Evolutionary conservation across 2,888 invertebrate genomes (phyloP), one percentile per base, ranked within the genome.

Genomic region (Latheticus oryzae): DNA sequence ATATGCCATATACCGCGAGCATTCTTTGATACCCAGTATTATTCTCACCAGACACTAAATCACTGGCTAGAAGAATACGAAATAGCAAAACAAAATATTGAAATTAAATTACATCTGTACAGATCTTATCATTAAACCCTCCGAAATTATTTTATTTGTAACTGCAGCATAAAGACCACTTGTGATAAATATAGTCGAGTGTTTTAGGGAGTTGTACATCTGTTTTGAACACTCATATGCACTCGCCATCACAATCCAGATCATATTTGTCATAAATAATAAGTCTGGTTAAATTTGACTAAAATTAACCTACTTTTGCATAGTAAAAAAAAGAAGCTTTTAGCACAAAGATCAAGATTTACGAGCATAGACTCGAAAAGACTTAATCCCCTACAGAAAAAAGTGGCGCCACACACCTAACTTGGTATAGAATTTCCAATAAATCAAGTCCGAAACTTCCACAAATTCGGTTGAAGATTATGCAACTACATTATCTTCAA

Each of bases 321-420:
- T 13, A 12, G 12, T 23, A 21, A 12, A 26, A 43, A 45, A 45
- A 45, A 45, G 23, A 21, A 23, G 38, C 23, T 38, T 28, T 51
- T 19, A 21, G 19, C 26, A 12, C 3, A 5, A 12, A 21, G 37
- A 17, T 12, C 12, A 15, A 38, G 52, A 52, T 52, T 52, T 52
- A 52, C 16, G 40, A 24, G 21, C 9, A 11, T 23, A 11, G 33
- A 3, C 51, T 51, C 19, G 9, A 38, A 28, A 13, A n/a, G n/a
- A 33, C 32, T 37, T 37, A 45, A 54, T 43, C 45, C 26, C 35
- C 17, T 7, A 38, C 17, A 32, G 33, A 60, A 65, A 67, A 69
- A 66, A 64, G 17, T 65, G 69, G 69, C 69, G 69, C 69, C 69
- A 68, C 65, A 30, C 54, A 59, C 57, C 47, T 43, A 58, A 50